These are phyloP conservation scores for Tachystola acroxantha DNA, from an alignment of 2,888 invertebrate genomes.

Conservation along the genomic window DNA sequence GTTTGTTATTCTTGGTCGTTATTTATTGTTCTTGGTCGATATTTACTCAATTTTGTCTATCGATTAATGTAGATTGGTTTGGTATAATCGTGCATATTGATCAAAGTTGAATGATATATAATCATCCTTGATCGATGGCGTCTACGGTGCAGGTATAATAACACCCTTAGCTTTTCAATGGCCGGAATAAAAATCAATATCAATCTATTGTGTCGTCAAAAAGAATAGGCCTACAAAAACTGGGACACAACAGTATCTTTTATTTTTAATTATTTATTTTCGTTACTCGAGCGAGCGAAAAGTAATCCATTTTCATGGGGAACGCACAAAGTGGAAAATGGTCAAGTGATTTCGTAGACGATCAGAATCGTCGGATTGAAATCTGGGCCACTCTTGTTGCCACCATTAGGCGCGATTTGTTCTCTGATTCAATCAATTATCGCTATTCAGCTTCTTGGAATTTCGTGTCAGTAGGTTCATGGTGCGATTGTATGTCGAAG, in stretches of 20 bases:
- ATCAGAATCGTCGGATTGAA: conserved; percentile 32
- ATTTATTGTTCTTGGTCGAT: too few species aligned
- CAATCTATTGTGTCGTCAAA: too few species aligned
- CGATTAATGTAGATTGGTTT: too few species aligned
- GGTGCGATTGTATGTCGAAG: conserved; percentile 5
- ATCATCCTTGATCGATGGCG: too few species aligned
- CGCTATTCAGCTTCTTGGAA: conserved; percentile 22
- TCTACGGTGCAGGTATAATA: too few species aligned
- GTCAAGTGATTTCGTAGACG: conserved; percentile 31
- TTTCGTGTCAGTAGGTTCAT: conserved; percentile 11
- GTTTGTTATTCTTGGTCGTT: too few species aligned
- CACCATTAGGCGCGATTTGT: conserved; percentile 21
- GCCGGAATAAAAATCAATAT: too few species aligned
- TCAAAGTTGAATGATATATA: too few species aligned
- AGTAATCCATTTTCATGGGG: conserved; percentile 8
- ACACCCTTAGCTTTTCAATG: too few species aligned
- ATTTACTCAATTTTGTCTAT: too few species aligned
- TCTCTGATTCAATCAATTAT: conserved; percentile 32
- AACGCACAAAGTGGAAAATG: conserved; percentile 29
- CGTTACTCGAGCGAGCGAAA: too few species aligned
- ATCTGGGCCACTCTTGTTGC: conserved; percentile 25
- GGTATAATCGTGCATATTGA: too few species aligned
- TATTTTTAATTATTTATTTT: conserved; percentile 2
- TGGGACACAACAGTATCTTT: neutral
- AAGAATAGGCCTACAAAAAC: neutral